Evolutionary conservation across 2,797 vertebrate species (phyloP).

Genomic region (Squalus acanthias): DNA sequence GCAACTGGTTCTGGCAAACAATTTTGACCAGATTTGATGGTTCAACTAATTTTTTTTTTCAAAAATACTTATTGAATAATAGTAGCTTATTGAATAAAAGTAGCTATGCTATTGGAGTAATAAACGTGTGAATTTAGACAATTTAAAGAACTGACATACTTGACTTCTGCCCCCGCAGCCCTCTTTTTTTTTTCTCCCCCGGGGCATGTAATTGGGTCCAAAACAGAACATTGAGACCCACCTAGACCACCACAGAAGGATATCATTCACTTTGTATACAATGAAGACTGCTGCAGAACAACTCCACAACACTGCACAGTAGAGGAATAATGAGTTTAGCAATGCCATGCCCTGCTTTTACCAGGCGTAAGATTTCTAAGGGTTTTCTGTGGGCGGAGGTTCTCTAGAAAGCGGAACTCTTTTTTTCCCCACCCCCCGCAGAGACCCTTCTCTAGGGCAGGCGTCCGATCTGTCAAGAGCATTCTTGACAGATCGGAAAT

Average conservation of each 20-base stretch:
- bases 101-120: neutral
- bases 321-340: neutral
- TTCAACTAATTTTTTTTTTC: neutral
- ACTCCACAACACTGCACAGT: neutral
- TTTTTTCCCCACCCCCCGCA: no score
- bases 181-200: no score
- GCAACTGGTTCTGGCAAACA: neutral
- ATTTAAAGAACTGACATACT: neutral
- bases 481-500: no score
- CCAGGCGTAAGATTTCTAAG: no score
- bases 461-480: no score
- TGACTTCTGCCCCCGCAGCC: neutral
- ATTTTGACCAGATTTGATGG: neutral
- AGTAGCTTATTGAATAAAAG: neutral
- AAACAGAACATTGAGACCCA: neutral
- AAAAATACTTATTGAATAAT: neutral
- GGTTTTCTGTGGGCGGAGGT: no score
- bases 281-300: neutral
- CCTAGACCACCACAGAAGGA: neutral
- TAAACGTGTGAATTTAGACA: neutral
- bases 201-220: neutral
- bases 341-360: no score
- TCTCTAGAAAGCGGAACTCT: no score
- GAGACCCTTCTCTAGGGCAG: no score
- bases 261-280: neutral